These are phyloP conservation scores for Hemichromis elongatus DNA, from an alignment of 2,113 vertebrate genomes.

Conservation along the genomic window DNA sequence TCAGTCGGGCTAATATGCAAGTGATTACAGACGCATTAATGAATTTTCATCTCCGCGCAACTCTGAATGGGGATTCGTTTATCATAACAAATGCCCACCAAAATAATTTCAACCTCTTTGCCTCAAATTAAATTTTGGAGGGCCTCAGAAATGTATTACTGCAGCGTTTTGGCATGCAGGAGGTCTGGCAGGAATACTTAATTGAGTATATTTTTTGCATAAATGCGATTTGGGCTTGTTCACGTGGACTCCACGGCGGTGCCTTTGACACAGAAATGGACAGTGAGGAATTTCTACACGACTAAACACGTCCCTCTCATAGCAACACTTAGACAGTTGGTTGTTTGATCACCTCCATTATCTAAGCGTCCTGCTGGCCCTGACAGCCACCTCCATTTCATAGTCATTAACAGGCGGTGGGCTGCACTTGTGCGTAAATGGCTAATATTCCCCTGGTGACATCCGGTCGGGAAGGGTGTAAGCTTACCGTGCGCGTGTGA, in stretches of 20 bases:
- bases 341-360: conserved; percentile 27
- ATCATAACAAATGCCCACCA: conserved; percentile 45
- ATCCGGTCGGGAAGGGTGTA: not conserved
- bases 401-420: conserved; percentile 37
- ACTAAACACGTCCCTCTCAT: not conserved
- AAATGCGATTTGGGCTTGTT: conserved; percentile 23
- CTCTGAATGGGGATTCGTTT: conserved; percentile 40
- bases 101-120: conserved; percentile 40
- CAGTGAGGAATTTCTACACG: not conserved
- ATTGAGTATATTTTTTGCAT: conserved; percentile 18
- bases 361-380: conserved; percentile 19
- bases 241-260: not conserved
- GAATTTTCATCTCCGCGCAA: conserved; percentile 33
- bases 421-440: conserved; percentile 15
- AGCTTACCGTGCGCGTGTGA: not conserved
- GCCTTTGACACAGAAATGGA: not conserved
- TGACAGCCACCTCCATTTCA: conserved; percentile 26
- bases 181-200: conserved; percentile 13
- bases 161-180: not conserved
- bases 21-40: conserved; percentile 55
- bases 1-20: conserved; percentile 43
- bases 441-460: conserved; percentile 15
- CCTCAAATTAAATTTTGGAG: conserved; percentile 36
- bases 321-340: conserved; percentile 28
- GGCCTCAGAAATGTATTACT: conserved; percentile 24